Base-by-base conservation (phyloP, 1,140 invertebrate species). In the Papilio glaucus region DNA sequence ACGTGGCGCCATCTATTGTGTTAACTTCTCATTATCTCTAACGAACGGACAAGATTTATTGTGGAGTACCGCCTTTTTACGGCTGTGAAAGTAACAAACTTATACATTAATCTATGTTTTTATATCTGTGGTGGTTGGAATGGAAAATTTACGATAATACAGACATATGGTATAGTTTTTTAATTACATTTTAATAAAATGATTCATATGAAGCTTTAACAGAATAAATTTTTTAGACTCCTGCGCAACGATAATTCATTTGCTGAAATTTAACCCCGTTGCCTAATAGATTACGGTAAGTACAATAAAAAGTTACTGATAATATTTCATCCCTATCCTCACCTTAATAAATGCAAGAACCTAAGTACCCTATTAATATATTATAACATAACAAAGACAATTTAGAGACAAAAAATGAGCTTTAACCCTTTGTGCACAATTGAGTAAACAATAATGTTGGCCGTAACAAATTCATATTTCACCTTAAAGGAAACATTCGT, bases 1-100 rank as follows among this genome's bases (percentile, higher is more conserved):
- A 73, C 84, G 85, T 86, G 87, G 24, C 77, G 7, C 26, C 86
- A 79, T 87, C 84, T 90, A 84, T 89, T 90, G 85, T 85, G 24
- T 69, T 73, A 41, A 24, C 57, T 69, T 73, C 75, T 85, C 77
- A 82, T 90, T 89, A 83, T 85, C 83, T 85, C 86, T 76, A 69
- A 76, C 62, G 53, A 57, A 69, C 24, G 41, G 21, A 69, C 53
- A 49, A 33, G 67, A 69, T 69, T 69, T 69, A 69, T 49, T 33
- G 41, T n/a, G 41, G 42, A 69, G 26, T 45, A 41, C 63, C 39
- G 39, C 67, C 26, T 49, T 69, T 69, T 33, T 69, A 49, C 49
- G 18, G 49, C 49, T 53, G 21, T 24, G 21, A 53, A 53, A 24
- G 18, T 24, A 53, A 53, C 49, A 9, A 9, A 53, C 12, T 53